A percentile compares a stretch with the other conserved stretches of the same genome.
These are phyloP conservation scores for Pseudorasbora parva DNA, from an alignment of 2,113 vertebrate genomes.

Conservation along the genomic window DNA sequence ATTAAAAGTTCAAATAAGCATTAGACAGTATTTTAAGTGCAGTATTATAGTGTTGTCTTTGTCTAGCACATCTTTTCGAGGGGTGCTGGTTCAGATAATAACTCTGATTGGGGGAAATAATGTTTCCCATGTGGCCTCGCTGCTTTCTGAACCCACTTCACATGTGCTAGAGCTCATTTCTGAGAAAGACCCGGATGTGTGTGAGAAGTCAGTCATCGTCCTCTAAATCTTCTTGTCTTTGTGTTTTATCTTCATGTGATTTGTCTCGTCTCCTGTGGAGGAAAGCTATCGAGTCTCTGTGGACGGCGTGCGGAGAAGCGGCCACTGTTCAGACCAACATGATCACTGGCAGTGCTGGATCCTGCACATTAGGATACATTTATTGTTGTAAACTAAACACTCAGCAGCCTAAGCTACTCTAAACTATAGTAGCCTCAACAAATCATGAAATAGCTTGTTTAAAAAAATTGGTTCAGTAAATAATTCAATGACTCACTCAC, in stretches of 20 bases:
- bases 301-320: background rate
- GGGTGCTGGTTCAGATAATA: conserved; percentile 56
- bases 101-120: conserved; percentile 57
- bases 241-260: background rate
- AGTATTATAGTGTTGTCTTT: conserved; percentile 9
- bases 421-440: background rate
- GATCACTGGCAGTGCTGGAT: background rate
- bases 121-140: conserved; percentile 56
- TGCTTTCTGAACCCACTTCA: conserved; percentile 41
- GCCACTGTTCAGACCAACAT: background rate
- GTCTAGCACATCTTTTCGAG: conserved; percentile 50
- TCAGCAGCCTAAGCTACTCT: too few relatives aligned
- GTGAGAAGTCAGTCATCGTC: conserved; percentile 47
- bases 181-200: conserved; percentile 51
- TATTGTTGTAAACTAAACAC: too few relatives aligned
- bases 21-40: conserved; percentile 7
- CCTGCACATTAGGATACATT: background rate
- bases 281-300: background rate
- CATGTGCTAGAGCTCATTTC: conserved; percentile 38
- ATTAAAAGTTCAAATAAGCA: conserved; percentile 42
- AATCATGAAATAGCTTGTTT: too few relatives aligned
- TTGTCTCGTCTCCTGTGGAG: background rate
- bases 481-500: background rate
- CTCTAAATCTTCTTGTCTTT: background rate
- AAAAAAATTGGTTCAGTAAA: too few relatives aligned